Conservation (phyloP, 2,797 vertebrate genomes). For the Spea hammondii region DNA sequence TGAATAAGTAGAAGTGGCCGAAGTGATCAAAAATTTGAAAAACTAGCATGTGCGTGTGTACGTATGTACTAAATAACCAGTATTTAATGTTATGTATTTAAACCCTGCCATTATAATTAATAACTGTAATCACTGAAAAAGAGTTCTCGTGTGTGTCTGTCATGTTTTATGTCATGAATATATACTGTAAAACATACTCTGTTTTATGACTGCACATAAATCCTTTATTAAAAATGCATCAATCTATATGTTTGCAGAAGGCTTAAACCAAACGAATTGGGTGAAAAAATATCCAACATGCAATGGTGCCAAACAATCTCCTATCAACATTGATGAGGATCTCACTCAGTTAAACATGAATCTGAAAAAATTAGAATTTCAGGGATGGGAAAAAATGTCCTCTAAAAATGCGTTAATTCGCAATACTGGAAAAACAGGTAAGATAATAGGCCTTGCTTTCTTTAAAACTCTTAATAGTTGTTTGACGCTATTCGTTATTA, state of each 20-base stretch:
- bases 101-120: too few relatives aligned
- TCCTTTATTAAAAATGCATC: too few relatives aligned
- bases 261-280: slow-evolving; percentile 93
- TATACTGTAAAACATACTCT: too few relatives aligned
- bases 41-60: too few relatives aligned
- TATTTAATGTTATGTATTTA: too few relatives aligned
- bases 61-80: too few relatives aligned
- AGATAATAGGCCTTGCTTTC: slow-evolving; percentile 23
- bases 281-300: slow-evolving; percentile 90
- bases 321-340: slow-evolving; percentile 91
- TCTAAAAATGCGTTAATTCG: slow-evolving; percentile 78
- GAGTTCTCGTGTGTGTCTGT: too few relatives aligned
- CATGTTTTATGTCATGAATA: too few relatives aligned
- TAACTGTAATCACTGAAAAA: too few relatives aligned
- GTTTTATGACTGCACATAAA: too few relatives aligned
- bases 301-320: slow-evolving; percentile 92
- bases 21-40: too few relatives aligned
- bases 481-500: slow-evolving; percentile 52
- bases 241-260: slow-evolving; percentile 69
- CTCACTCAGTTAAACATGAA: slow-evolving; percentile 88
- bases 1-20: too few relatives aligned
- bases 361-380: slow-evolving; percentile 84
- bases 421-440: slow-evolving; percentile 95
- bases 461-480: slow-evolving; percentile 22
- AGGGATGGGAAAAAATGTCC: slow-evolving; percentile 83